Evolutionary conservation across 2,888 invertebrate species (phyloP).

Genomic region (Acrocyrtus sp.): DNA sequence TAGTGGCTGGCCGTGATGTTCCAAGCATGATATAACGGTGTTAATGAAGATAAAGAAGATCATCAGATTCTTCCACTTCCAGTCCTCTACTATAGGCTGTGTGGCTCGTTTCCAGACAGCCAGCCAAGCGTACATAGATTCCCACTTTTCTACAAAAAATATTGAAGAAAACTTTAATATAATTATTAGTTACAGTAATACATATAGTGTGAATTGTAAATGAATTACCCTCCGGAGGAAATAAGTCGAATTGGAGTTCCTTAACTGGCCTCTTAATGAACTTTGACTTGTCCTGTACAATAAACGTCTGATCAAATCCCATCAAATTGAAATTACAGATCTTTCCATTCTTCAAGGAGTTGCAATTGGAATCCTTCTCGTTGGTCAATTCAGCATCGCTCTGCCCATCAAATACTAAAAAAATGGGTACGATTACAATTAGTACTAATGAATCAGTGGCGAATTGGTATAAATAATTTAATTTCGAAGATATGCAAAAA

Average conservation of each 20-base stretch:
- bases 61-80: constrained; percentile 11
- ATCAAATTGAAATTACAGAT: neutral
- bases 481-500: neutral
- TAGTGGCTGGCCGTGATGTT: constrained; percentile 1
- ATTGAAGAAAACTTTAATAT: neutral
- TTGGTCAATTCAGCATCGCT: neutral
- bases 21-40: constrained; percentile 13
- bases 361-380: neutral
- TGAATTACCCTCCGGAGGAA: neutral
- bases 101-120: neutral
- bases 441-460: neutral
- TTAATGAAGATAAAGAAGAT: constrained; percentile 10
- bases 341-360: neutral
- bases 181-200: neutral
- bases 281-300: neutral
- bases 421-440: no score
- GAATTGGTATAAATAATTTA: neutral
- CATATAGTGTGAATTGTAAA: no score
- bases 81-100: constrained; percentile 4
- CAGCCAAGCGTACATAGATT: neutral
- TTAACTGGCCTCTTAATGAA: neutral
- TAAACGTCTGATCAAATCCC: constrained; percentile 11
- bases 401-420: neutral
- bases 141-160: neutral
- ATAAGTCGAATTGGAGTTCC: neutral